Conservation (phyloP, 2,113 vertebrate genomes). For the Anser cygnoides region DNA sequence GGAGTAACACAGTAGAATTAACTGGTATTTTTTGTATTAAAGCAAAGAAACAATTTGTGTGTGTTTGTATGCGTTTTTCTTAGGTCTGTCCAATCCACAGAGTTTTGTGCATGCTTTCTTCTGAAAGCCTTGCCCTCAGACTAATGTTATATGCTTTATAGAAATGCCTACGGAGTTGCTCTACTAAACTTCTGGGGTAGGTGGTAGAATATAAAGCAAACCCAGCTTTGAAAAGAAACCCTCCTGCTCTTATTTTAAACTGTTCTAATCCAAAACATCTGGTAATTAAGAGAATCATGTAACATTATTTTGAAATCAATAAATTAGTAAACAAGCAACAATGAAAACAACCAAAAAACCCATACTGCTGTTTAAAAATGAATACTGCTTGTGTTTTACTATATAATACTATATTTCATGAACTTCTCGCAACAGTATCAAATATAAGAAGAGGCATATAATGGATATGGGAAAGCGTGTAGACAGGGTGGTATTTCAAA, state of each 20-base stretch:
- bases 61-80: no score
- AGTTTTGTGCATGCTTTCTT: background rate
- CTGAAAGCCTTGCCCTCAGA: background rate
- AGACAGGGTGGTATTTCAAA: background rate
- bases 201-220: background rate
- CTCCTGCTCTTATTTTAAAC: background rate
- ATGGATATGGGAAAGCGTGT: background rate
- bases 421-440: background rate
- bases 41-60: background rate
- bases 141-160: background rate
- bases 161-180: background rate
- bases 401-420: background rate
- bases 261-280: background rate
- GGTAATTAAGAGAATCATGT: background rate
- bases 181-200: background rate
- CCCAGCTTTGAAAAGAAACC: background rate
- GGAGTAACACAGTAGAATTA: conserved; percentile 16
- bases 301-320: background rate
- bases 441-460: background rate
- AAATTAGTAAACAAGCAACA: background rate
- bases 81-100: accelerated
- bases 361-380: background rate
- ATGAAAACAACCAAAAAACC: background rate
- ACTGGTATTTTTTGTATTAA: background rate
- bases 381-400: background rate